These are phyloP conservation scores for Lonchura striata DNA, from an alignment of 2,113 vertebrate species.

Conservation along the genomic window DNA sequence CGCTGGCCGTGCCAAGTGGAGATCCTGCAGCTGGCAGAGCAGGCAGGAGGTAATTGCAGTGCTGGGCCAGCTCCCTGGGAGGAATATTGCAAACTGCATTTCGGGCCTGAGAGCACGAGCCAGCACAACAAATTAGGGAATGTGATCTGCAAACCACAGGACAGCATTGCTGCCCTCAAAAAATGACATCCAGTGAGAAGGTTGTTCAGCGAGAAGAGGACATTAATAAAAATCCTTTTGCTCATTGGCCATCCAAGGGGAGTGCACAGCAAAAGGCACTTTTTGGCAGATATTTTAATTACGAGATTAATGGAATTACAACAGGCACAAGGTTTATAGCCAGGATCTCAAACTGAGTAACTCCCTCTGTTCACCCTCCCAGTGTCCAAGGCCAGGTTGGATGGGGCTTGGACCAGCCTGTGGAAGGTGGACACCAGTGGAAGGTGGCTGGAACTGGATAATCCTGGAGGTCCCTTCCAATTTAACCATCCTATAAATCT, in stretches of 20 bases:
- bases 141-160: background rate
- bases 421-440: background rate
- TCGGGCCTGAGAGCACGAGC: background rate
- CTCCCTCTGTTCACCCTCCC: background rate
- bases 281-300: background rate
- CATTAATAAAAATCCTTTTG: background rate
- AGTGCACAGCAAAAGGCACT: background rate
- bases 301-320: background rate
- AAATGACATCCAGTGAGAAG: background rate
- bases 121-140: conserved; percentile 16
- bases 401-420: accelerated
- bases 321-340: background rate
- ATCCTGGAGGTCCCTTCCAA: background rate
- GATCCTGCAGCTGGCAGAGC: background rate
- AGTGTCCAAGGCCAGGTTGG: background rate
- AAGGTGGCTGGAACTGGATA: background rate
- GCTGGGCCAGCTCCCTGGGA: conserved; percentile 4
- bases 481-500: background rate
- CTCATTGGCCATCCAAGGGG: background rate
- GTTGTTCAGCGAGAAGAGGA: background rate
- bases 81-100: background rate
- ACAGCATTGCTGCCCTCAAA: background rate
- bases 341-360: background rate
- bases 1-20: background rate
- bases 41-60: background rate